Evolutionary conservation across 2,797 vertebrate genomes (phyloP).

Genomic region (Aphelocoma californica): DNA sequence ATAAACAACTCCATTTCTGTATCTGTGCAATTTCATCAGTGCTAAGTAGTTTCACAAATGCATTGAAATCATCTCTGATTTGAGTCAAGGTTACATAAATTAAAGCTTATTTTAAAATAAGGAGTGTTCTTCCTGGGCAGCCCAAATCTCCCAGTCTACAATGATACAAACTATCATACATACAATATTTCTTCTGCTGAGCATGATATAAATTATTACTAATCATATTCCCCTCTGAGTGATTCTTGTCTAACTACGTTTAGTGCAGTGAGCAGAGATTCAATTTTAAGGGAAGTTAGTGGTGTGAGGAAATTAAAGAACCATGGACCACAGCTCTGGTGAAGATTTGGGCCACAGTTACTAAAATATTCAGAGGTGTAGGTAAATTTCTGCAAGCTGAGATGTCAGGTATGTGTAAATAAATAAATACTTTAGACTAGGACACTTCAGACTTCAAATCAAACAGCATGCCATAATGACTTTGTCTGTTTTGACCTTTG

Average conservation of each 20-base stretch:
- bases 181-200: background rate
- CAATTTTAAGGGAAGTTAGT: background rate
- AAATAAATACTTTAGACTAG: background rate
- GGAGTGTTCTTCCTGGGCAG: background rate
- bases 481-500: background rate
- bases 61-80: background rate
- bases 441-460: background rate
- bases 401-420: background rate
- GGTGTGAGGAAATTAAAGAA: background rate
- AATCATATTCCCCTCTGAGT: background rate
- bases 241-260: background rate
- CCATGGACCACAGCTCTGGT: background rate
- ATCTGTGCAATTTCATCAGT: background rate
- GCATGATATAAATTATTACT: background rate
- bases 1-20: background rate
- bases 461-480: background rate
- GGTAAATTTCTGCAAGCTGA: background rate
- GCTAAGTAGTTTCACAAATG: background rate
- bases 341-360: background rate
- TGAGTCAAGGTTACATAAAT: background rate
- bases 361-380: background rate
- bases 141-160: background rate
- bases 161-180: background rate
- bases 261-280: background rate
- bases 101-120: background rate